Percentiles rank a stretch among this genome's conserved stretches.
phyloP scores from a whole-genome alignment of 2,888 invertebrate species.

The Tupiocoris notatus region DNA sequence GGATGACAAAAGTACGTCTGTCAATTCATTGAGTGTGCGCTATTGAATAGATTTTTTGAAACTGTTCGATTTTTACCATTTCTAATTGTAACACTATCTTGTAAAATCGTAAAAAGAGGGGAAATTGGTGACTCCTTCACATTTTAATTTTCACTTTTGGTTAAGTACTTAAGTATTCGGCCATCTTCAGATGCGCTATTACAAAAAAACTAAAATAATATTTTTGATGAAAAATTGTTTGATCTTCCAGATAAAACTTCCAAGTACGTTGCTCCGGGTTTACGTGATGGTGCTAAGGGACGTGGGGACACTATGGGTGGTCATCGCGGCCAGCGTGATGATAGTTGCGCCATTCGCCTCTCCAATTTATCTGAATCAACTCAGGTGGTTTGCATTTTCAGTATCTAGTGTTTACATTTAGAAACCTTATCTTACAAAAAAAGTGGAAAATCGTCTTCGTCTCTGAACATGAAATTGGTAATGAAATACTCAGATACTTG shows the following conservation, averaged over 20 bases:
- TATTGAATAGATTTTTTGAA: too few species aligned
- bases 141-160: too few species aligned
- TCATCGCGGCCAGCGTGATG: conserved; percentile 66
- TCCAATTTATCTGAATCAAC: conserved; percentile 97
- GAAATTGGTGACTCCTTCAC: too few species aligned
- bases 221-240: too few species aligned
- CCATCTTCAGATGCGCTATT: too few species aligned
- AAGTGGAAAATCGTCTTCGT: not conserved
- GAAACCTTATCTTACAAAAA: not conserved
- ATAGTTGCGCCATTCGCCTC: conserved; percentile 85
- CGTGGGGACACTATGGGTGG: conserved; percentile 65
- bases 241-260: conserved; percentile 41
- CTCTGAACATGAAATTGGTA: not conserved
- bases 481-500: not conserved
- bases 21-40: too few species aligned
- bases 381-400: conserved; percentile 56
- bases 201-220: too few species aligned
- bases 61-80: too few species aligned
- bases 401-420: not conserved
- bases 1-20: conserved; percentile 38
- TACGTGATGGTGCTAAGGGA: conserved; percentile 83
- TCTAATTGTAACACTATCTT: too few species aligned
- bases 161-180: too few species aligned
- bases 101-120: too few species aligned
- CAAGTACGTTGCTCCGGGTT: conserved; percentile 84